These are phyloP conservation scores for Gnathonemus longibarbis DNA, from an alignment of 2,113 vertebrate species.

Conservation along the genomic window DNA sequence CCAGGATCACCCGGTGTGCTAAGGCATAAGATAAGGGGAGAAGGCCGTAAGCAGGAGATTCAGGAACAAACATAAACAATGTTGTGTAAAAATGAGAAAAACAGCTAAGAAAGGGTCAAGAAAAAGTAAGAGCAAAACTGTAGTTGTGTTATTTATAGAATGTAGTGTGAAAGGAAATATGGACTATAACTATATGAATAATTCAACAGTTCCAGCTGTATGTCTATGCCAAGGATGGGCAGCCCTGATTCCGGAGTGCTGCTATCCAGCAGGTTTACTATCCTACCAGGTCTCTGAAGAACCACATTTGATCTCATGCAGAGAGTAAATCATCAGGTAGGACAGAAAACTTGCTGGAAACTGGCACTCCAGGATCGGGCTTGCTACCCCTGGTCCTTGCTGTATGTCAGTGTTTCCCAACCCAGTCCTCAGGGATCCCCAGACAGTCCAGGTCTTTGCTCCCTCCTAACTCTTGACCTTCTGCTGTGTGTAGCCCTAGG, in stretches of 20 bases:
- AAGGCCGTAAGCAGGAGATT: background rate
- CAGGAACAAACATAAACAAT: background rate
- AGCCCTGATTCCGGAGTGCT: background rate
- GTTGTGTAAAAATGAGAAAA: background rate
- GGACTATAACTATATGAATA: background rate
- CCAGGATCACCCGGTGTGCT: conserved; percentile 78
- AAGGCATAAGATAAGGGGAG: background rate
- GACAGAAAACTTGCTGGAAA: background rate
- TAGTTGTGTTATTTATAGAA: background rate
- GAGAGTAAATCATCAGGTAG: background rate
- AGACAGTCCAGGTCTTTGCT: background rate
- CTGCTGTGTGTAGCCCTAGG: background rate
- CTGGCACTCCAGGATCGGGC: background rate
- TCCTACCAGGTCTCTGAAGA: background rate
- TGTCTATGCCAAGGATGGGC: background rate
- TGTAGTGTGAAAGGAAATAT: background rate
- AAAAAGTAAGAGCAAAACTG: background rate
- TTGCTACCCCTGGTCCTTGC: background rate
- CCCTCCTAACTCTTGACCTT: background rate
- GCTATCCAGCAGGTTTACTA: background rate
- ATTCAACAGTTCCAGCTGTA: background rate
- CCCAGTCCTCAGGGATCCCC: background rate
- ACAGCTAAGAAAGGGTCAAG: background rate
- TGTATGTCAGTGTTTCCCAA: background rate
- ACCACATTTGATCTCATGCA: background rate